These are phyloP conservation scores for Lepeophtheirus nordmannii DNA, from an alignment of 2,888 invertebrate genomes.

Conservation along the genomic window DNA sequence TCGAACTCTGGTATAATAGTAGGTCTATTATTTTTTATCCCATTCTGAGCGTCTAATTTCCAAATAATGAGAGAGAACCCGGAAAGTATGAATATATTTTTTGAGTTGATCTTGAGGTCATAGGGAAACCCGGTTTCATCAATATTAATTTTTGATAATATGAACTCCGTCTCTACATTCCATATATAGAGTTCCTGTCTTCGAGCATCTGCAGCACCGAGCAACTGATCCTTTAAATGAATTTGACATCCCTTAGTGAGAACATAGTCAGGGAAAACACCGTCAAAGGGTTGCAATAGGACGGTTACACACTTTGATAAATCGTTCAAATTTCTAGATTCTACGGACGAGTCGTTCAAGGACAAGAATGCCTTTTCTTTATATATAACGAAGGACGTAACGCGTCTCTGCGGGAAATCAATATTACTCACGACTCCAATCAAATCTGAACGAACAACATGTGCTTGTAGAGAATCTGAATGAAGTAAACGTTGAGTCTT, in stretches of 20 bases:
- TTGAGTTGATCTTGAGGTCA: not conserved
- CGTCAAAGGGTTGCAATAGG: not conserved
- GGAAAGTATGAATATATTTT: not conserved
- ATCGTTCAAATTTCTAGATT: not conserved
- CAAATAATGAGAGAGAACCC: not conserved
- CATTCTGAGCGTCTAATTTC: not conserved
- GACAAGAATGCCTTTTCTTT: not conserved
- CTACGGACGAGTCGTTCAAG: not conserved
- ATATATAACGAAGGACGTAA: not conserved
- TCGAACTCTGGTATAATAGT: not conserved
- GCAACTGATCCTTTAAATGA: not conserved
- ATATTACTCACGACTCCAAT: not conserved
- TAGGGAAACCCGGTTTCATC: not conserved
- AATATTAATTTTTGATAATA: not conserved
- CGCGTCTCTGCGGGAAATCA: not conserved
- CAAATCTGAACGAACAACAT: not conserved
- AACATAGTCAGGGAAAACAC: not conserved
- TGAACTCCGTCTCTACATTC: not conserved
- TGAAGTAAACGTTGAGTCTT: not conserved
- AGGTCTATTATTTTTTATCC: not conserved
- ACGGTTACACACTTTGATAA: not conserved
- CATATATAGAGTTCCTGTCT: not conserved
- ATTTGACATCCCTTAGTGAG: conserved; percentile 3
- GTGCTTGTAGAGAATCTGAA: not conserved
- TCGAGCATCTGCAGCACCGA: not conserved